Conservation (phyloP, 1,140 invertebrate species). For the Eupristina koningsbergeri region DNA sequence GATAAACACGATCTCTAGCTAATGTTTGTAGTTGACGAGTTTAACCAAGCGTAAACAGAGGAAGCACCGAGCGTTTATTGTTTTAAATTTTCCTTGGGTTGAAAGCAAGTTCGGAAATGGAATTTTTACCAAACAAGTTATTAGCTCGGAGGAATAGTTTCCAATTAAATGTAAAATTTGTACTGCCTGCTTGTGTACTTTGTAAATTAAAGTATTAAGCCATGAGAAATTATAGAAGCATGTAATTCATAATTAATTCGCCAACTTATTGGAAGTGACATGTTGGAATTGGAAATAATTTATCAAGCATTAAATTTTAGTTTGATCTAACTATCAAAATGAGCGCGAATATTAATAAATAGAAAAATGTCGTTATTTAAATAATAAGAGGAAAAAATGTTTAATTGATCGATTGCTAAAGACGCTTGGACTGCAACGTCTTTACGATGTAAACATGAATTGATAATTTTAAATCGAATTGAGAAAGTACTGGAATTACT, state of each 20-base stretch:
- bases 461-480: background rate
- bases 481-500: background rate
- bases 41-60: conserved; percentile 47
- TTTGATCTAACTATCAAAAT: background rate
- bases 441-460: background rate
- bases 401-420: background rate
- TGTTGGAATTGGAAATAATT: background rate
- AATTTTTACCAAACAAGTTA: background rate
- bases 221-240: background rate
- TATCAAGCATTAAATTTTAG: background rate
- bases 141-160: background rate
- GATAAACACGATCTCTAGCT: background rate
- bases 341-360: background rate
- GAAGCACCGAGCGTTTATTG: conserved; percentile 19
- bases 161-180: background rate
- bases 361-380: background rate
- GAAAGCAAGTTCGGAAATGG: too few species aligned
- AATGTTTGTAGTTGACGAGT: conserved; percentile 49
- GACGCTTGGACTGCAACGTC: background rate
- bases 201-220: background rate
- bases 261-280: background rate
- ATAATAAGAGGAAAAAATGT: background rate
- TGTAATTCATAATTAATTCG: background rate
- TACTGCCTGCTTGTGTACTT: background rate
- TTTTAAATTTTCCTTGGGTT: background rate